phyloP scores from a whole-genome alignment of 2,797 vertebrate genomes.

The Crocidura indochinensis region DNA sequence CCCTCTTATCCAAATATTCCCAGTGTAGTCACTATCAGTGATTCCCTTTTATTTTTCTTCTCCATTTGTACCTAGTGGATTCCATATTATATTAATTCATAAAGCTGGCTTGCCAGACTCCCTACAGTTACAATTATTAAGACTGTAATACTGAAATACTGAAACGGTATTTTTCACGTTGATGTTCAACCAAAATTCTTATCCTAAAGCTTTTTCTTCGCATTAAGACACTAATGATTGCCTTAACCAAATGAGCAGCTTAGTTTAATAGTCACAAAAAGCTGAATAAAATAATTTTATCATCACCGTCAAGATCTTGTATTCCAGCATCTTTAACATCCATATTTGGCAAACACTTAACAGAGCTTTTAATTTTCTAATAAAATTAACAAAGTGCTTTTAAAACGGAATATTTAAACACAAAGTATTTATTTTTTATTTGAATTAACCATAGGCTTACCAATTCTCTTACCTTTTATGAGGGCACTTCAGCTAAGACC shows the following conservation, averaged over 20 bases:
- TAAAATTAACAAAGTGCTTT: constrained; percentile 77
- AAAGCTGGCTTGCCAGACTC: constrained; percentile 88
- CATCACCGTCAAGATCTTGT: constrained; percentile 86
- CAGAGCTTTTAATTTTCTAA: constrained; percentile 75
- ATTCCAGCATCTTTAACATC: constrained; percentile 84
- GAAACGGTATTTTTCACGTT: constrained; percentile 89
- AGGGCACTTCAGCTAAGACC: too few species aligned
- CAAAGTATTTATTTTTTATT: constrained; percentile 80
- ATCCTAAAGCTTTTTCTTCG: constrained; percentile 90
- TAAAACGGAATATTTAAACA: constrained; percentile 52
- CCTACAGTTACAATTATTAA: constrained; percentile 91
- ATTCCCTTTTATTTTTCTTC: constrained; percentile 77
- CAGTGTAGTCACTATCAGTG: constrained; percentile 76
- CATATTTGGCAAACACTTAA: constrained; percentile 82
- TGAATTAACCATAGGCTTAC: constrained; percentile 70
- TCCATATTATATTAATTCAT: constrained; percentile 90
- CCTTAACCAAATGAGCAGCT: constrained; percentile 88
- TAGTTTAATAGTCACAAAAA: constrained; percentile 89
- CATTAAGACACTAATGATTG: constrained; percentile 90
- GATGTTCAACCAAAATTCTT: constrained; percentile 90
- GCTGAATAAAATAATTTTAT: constrained; percentile 87
- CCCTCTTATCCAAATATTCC: constrained; percentile 87
- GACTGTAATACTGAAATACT: constrained; percentile 79
- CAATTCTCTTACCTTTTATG: background rate
- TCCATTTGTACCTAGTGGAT: constrained; percentile 90